Evolutionary conservation across 1,140 invertebrate genomes (phyloP).

Genomic region (Trichomalopsis sarcophagae): DNA sequence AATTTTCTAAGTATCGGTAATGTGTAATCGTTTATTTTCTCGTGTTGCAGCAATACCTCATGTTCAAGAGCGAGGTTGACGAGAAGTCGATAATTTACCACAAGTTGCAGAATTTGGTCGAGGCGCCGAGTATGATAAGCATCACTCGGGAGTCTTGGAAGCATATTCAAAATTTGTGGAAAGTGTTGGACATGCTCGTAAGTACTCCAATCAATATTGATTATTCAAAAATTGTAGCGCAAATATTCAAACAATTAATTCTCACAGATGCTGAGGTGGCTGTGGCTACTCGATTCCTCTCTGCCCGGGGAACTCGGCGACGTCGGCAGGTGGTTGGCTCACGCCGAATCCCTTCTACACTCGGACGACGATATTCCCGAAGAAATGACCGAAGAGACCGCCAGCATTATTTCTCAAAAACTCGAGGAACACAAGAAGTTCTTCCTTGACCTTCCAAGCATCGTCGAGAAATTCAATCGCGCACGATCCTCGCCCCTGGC

Average conservation of each 20-base stretch:
- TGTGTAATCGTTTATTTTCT: not conserved
- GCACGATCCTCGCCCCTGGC: slow-evolving; percentile 79
- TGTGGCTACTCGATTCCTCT: slow-evolving; percentile 88
- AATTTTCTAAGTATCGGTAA: too few species aligned
- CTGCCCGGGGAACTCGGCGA: slow-evolving; percentile 89
- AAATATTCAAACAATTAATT: slow-evolving; percentile 5
- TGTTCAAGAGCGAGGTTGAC: slow-evolving; percentile 83
- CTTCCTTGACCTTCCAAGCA: slow-evolving; percentile 87
- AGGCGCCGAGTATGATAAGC: slow-evolving; percentile 85
- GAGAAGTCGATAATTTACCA: slow-evolving; percentile 81
- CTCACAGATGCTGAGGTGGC: slow-evolving; percentile 85
- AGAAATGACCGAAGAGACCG: slow-evolving; percentile 89
- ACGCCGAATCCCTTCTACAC: slow-evolving; percentile 88
- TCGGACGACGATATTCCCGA: slow-evolving; percentile 87
- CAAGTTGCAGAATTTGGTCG: slow-evolving; percentile 84
- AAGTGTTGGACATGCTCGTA: slow-evolving; percentile 80
- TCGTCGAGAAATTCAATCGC: slow-evolving; percentile 85
- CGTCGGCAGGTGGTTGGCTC: slow-evolving; percentile 92
- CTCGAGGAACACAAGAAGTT: slow-evolving; percentile 92
- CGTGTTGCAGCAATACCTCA: slow-evolving; percentile 80
- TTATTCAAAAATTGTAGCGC: not conserved
- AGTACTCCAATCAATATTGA: slow-evolving; percentile 42
- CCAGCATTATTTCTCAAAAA: slow-evolving; percentile 89
- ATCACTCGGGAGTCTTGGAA: slow-evolving; percentile 88
- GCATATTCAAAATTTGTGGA: slow-evolving; percentile 85